phyloP scores from a whole-genome alignment of 2,888 invertebrate species.

The Cactoblastis cactorum region DNA sequence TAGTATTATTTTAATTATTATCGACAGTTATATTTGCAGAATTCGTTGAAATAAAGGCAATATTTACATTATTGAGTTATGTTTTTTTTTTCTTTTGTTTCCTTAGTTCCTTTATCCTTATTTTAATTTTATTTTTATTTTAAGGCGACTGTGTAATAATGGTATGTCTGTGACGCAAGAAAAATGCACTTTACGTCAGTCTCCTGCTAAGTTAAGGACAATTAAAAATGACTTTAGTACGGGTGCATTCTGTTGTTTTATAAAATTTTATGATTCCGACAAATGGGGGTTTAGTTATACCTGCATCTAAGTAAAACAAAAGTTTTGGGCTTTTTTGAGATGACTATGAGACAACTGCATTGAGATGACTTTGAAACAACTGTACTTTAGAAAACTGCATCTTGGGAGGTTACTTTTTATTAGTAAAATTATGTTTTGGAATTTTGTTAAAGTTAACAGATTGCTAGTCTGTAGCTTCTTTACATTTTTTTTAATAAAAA shows the following conservation, averaged over 20 bases:
- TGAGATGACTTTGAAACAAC: background rate
- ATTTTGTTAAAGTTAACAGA: conserved; percentile 43
- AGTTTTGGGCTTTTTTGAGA: conserved; percentile 39
- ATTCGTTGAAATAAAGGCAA: conserved; percentile 80
- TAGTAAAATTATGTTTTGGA: conserved; percentile 16
- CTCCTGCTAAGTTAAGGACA: conserved; percentile 40
- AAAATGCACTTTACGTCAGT: conserved; percentile 34
- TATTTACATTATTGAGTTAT: conserved; percentile 80
- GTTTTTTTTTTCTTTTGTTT: conserved; percentile 67
- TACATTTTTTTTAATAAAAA: conserved; percentile 22
- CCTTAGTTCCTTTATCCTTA: conserved; percentile 67
- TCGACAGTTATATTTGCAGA: conserved; percentile 78
- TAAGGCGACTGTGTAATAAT: conserved; percentile 38
- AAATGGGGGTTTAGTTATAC: conserved; percentile 42
- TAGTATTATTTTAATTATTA: conserved; percentile 78
- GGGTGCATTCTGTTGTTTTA: conserved; percentile 49
- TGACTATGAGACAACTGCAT: conserved; percentile 11
- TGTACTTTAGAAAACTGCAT: conserved; percentile 24
- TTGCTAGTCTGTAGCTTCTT: conserved; percentile 44
- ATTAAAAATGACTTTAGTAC: conserved; percentile 44
- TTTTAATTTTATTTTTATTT: conserved; percentile 53
- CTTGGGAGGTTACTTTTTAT: conserved; percentile 47
- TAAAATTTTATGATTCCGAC: conserved; percentile 30
- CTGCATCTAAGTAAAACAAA: conserved; percentile 58
- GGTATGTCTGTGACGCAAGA: conserved; percentile 37